phyloP scores from a whole-genome alignment of 2,888 invertebrate species.

The Bombylius discolor region DNA sequence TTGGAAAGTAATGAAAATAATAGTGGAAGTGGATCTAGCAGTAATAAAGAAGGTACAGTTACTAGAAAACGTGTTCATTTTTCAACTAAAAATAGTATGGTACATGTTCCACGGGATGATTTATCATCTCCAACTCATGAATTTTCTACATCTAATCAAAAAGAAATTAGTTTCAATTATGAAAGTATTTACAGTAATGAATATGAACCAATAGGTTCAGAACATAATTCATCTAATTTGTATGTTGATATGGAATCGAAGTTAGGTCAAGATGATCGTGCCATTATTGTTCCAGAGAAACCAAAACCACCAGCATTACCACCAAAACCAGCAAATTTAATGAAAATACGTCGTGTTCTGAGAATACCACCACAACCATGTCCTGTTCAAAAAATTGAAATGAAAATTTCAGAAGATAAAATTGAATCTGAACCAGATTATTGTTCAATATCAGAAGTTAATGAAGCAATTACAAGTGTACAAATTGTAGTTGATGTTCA shows the following conservation, averaged over 20 bases:
- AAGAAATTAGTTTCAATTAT: conserved; percentile 31
- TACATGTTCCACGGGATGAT: conserved; percentile 32
- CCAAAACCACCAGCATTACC: conserved; percentile 63
- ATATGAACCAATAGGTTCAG: conserved; percentile 51
- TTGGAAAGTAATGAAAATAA: conserved; percentile 15
- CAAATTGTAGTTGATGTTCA: conserved; percentile 43
- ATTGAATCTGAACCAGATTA: conserved; percentile 52
- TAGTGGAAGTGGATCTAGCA: conserved; percentile 27
- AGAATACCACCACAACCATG: conserved; percentile 29
- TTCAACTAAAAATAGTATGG: conserved; percentile 49
- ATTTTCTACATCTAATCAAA: conserved; percentile 34
- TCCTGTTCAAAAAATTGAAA: conserved; percentile 30
- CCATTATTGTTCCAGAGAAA: conserved; percentile 26
- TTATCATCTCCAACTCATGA: conserved; percentile 13
- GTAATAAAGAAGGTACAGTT: conserved; percentile 17
- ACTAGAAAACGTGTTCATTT: conserved; percentile 46
- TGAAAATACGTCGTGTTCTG: conserved; percentile 39
- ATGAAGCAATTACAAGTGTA: conserved; percentile 34
- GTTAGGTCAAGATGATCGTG: conserved; percentile 33
- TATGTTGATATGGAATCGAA: conserved; percentile 52
- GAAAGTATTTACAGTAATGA: conserved; percentile 61
- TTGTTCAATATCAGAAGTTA: conserved; percentile 61
- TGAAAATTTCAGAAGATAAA: conserved; percentile 14
- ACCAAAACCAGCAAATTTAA: conserved; percentile 61
- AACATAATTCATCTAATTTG: conserved; percentile 40